Evolutionary conservation across 2,888 invertebrate genomes (phyloP).

Genomic region (Ramazzottius varieornatus): DNA sequence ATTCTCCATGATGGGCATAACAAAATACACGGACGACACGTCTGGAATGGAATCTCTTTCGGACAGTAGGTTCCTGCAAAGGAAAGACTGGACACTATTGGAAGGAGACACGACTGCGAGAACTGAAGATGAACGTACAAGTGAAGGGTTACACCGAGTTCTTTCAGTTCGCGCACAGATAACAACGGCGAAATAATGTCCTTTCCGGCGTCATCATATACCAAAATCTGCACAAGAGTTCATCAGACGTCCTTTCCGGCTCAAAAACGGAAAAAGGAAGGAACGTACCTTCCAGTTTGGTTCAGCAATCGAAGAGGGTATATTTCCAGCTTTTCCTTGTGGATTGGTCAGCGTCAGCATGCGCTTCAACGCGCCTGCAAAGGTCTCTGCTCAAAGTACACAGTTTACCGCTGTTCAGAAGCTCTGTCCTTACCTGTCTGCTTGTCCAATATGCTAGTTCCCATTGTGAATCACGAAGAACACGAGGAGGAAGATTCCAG

Average conservation of each 20-base stretch:
- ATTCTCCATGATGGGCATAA: conserved; percentile 82
- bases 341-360: conserved; percentile 74
- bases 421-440: neutral
- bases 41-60: conserved; percentile 55
- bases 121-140: conserved; percentile 34
- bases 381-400: too few relatives aligned
- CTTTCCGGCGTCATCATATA: conserved; percentile 85
- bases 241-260: neutral
- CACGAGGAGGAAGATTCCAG: too few relatives aligned
- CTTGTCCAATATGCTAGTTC: neutral
- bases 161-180: conserved; percentile 75
- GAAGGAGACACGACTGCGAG: neutral
- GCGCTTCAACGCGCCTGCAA: conserved; percentile 52
- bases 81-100: too few relatives aligned
- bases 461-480: neutral
- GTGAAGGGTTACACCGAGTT: conserved; percentile 86
- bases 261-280: neutral
- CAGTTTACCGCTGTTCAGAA: neutral
- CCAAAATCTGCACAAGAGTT: conserved; percentile 36
- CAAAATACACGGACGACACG: conserved; percentile 93
- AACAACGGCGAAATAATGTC: conserved; percentile 91
- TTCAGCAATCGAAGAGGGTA: conserved; percentile 46
- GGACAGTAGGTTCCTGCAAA: conserved; percentile 19
- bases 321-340: conserved; percentile 38
- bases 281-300: conserved; percentile 48